Conservation (phyloP, 2,888 invertebrate species). For the Nemoura dubitans region DNA sequence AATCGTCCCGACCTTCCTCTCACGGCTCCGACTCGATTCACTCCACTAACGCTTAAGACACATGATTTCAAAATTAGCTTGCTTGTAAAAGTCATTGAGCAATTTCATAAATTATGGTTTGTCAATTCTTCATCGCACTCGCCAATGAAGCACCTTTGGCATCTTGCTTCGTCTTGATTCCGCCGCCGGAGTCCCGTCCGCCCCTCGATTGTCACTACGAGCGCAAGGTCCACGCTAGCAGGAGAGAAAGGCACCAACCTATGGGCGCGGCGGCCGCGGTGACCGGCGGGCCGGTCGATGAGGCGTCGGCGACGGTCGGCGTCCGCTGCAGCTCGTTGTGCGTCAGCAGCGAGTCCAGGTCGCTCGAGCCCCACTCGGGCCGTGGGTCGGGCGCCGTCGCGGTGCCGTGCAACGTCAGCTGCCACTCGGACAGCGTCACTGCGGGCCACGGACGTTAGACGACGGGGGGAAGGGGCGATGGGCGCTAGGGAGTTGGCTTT, state of each 20-base stretch:
- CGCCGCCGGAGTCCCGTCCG: no score
- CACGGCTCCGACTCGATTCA: no score
- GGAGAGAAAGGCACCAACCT: constrained; percentile 52
- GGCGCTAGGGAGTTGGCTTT: no score
- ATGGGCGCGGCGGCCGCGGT: constrained; percentile 39
- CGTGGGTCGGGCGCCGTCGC: constrained; percentile 58
- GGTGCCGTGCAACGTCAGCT: constrained; percentile 84
- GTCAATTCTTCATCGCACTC: no score
- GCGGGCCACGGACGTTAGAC: no score
- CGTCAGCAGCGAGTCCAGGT: constrained; percentile 37
- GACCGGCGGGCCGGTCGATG: not conserved
- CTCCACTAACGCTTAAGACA: not conserved
- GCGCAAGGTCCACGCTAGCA: not conserved
- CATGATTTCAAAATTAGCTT: constrained; percentile 24
- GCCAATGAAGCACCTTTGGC: no score
- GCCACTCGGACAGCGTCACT: constrained; percentile 79
- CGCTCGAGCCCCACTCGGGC: constrained; percentile 18
- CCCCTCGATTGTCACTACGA: no score
- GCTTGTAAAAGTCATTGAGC: constrained; percentile 18
- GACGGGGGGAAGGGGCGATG: no score
- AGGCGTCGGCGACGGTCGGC: constrained; percentile 56
- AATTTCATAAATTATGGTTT: not conserved
- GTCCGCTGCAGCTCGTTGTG: constrained; percentile 57
- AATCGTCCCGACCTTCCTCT: no score
- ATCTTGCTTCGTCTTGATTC: no score